Conservation (phyloP, 1,140 invertebrate genomes). For the Calosoma granatense region DNA sequence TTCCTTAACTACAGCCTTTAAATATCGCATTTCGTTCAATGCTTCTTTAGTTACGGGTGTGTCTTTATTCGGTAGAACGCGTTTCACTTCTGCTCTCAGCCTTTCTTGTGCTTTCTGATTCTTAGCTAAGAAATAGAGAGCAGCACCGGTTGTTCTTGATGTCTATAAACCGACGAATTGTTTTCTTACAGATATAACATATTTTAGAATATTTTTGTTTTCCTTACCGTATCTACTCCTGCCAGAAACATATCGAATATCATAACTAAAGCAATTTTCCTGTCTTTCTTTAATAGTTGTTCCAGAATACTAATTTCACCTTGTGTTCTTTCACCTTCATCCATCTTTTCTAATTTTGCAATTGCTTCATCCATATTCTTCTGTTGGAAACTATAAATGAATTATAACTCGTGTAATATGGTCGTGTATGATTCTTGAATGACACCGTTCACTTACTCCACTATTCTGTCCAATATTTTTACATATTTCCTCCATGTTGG, state of each 20-base stretch:
- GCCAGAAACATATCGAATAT: slow-evolving; percentile 62
- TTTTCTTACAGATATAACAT: background rate
- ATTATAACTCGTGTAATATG: background rate
- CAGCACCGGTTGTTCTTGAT: slow-evolving; percentile 18
- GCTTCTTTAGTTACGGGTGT: slow-evolving; percentile 28
- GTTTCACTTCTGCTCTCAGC: slow-evolving; percentile 21
- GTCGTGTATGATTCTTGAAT: background rate
- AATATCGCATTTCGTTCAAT: slow-evolving; percentile 44
- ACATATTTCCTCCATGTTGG: slow-evolving; percentile 26
- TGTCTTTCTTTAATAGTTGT: slow-evolving; percentile 40
- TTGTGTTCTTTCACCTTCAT: slow-evolving; percentile 19
- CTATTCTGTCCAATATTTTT: background rate
- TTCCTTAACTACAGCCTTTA: slow-evolving; percentile 57
- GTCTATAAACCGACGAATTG: slow-evolving; percentile 18
- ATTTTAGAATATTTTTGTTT: background rate
- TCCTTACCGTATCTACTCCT: slow-evolving; percentile 63
- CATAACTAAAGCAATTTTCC: slow-evolving; percentile 47
- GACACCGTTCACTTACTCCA: no score
- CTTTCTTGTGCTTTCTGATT: slow-evolving; percentile 24
- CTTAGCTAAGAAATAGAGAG: slow-evolving; percentile 23
- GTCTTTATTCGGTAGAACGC: slow-evolving; percentile 22
- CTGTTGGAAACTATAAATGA: background rate
- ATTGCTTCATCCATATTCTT: slow-evolving; percentile 27
- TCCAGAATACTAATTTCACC: slow-evolving; percentile 41
- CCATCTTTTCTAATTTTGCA: slow-evolving; percentile 30